Evolutionary conservation across 1,140 invertebrate species (phyloP), one percentile per base, ranked within the genome.

Genomic region (Antheraea pernyi): DNA sequence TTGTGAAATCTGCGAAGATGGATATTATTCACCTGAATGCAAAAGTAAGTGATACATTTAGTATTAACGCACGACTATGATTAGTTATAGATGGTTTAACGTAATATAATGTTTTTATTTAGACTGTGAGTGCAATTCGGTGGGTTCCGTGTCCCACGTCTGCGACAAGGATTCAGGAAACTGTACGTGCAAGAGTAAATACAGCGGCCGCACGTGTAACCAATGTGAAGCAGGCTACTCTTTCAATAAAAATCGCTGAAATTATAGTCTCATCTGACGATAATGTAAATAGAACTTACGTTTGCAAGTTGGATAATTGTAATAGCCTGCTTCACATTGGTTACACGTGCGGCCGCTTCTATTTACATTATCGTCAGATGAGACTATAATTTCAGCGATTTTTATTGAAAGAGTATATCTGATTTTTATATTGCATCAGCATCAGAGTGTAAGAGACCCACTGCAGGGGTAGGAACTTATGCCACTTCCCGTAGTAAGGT

Each of bases 321-420:
- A n/a, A n/a, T 97, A 99, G 0, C 99, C 99, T 82, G 98, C 93
- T 81, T 97, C 96, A 91, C 99, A 99, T 65, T 95, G 92, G 64
- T n/a, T n/a, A n/a, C n/a, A 84, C 91, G 0, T 99, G 98, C 86
- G 94, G 93, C 71, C 98, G 98, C 96, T 96, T 73, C 37, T 42
- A 10, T 65, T n/a, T 16, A 53, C 16, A 53, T 53, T 16, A 53
- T n/a, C n/a, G n/a, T n/a, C n/a, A n/a, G n/a, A n/a, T n/a, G n/a
- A n/a, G n/a, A n/a, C n/a, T n/a, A n/a, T n/a, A n/a, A n/a, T n/a
- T n/a, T n/a, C n/a, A n/a, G n/a, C n/a, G n/a, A n/a, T n/a, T n/a
- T n/a, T n/a, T n/a, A n/a, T 10, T 98, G 98, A 89, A 98, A 99
- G 74, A 99, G 91, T 97, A 99, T n/a, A n/a, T n/a, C n/a, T n/a